Base-by-base conservation (phyloP, 2,113 vertebrate species). In the Perca fluviatilis region DNA sequence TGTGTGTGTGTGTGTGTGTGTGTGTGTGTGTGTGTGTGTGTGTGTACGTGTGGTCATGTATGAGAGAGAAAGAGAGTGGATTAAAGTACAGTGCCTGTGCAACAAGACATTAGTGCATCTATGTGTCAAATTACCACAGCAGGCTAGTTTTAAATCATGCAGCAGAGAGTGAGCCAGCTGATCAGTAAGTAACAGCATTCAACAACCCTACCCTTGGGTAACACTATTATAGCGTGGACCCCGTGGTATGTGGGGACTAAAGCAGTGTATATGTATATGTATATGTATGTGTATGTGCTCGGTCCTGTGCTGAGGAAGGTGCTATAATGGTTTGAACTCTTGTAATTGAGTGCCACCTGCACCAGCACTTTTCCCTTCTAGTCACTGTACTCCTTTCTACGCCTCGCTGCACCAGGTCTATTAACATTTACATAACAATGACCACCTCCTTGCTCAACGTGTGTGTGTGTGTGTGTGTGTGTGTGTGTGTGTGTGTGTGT, bases 391-490 rank as follows among this genome's bases (percentile, higher is more conserved):
- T 76, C 73, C 50, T 27, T 53, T 88, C 82, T 66, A 53, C 56
- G 82, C 88, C 56, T 87, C 74, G 40, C 79, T 89, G 85, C 90
- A 83, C 82, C 80, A 66, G 79, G 77, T 91, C 88, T 89, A 90
- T 92, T 90, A 95, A 92, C 90, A 94, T 95, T 94, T 91, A 91
- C 94, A 94, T 95, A 86, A 94, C 92, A 95, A 94, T 93, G 90
- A 91, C 88, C 93, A 86, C 62, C 65, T 86, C 80, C 66, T 78
- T 80, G 53, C 62, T 89, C 58, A 76, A 83, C 80, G 57, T 75
- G 57, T 54, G 51, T 65, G 33, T 33, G 25, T 58, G 61, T 78
- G 46, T 71, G 78, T 53, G 57, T 60, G 43, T 61, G 43, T 6
- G 49, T 40, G 63, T 63, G 50, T 62, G 77, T 57, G 25, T 58